A percentile compares a stretch with the other conserved stretches of the same genome.
These are phyloP conservation scores for Sphaerophoria rueppellii DNA, from an alignment of 2,888 invertebrate species.

Conservation along the genomic window DNA sequence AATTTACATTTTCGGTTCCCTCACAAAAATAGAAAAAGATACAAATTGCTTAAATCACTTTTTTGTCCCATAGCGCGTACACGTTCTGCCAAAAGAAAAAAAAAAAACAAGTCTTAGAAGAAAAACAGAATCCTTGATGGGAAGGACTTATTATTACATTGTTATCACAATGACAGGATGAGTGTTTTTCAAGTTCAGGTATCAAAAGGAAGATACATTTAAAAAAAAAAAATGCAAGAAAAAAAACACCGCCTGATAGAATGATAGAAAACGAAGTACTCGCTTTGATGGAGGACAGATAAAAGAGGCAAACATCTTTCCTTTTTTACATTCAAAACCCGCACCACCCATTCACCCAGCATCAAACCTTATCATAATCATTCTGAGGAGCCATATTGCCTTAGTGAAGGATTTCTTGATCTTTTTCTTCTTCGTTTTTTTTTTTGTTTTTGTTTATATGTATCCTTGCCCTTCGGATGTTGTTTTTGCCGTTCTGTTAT, in stretches of 20 bases:
- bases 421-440: background rate
- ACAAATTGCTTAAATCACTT: slow-evolving; percentile 18
- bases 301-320: slow-evolving; percentile 21
- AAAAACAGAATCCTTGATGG: slow-evolving; percentile 26
- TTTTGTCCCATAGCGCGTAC: background rate
- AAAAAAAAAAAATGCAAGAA: background rate
- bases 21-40: background rate
- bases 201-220: slow-evolving; percentile 22
- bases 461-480: slow-evolving; percentile 27
- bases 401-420: slow-evolving; percentile 51
- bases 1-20: background rate
- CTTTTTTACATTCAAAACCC: slow-evolving; percentile 5
- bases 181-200: slow-evolving; percentile 67
- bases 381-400: slow-evolving; percentile 26
- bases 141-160: slow-evolving; percentile 68
- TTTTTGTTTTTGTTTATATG: background rate
- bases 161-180: slow-evolving; percentile 63
- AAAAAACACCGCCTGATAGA: slow-evolving; percentile 29
- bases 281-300: slow-evolving; percentile 52
- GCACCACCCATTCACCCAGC: background rate
- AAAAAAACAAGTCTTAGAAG: slow-evolving; percentile 22
- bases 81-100: background rate
- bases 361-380: slow-evolving; percentile 17
- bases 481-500: slow-evolving; percentile 21
- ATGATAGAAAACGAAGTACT: slow-evolving; percentile 44